Evolutionary conservation across 2,888 invertebrate species (phyloP).

Genomic region (Napeogenes inachia): DNA sequence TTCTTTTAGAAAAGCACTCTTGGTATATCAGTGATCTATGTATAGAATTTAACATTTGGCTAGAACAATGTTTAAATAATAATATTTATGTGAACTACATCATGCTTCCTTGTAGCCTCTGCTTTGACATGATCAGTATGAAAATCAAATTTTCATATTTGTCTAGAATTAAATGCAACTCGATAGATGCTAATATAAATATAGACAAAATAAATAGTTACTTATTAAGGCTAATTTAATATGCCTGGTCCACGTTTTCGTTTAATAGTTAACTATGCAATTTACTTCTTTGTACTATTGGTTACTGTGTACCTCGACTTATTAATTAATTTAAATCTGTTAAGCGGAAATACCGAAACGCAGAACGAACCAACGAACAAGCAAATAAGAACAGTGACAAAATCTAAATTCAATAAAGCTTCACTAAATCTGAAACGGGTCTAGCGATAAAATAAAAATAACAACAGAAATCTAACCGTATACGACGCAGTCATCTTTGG

Average conservation of each 20-base stretch:
- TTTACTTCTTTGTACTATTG: constrained; percentile 71
- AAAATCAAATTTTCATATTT: constrained; percentile 63
- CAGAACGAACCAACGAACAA: constrained; percentile 6
- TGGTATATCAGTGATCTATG: constrained; percentile 39
- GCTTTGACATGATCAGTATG: constrained; percentile 40
- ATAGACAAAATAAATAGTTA: constrained; percentile 69
- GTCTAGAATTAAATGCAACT: constrained; percentile 65
- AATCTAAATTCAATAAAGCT: constrained; percentile 29
- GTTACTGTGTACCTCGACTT: constrained; percentile 47
- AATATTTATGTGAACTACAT: constrained; percentile 15
- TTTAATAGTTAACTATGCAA: constrained; percentile 66
- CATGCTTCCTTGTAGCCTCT: constrained; percentile 46
- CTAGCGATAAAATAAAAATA: constrained; percentile 41
- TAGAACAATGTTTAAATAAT: constrained; percentile 30
- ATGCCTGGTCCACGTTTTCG: constrained; percentile 70
- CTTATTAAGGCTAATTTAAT: constrained; percentile 57
- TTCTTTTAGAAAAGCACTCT: constrained; percentile 68
- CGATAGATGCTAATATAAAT: constrained; percentile 55
- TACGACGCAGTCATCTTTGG: constrained; percentile 67
- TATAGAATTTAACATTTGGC: constrained; percentile 18
- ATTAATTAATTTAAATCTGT: neutral
- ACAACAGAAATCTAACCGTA: constrained; percentile 62
- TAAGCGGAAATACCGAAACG: constrained; percentile 3
- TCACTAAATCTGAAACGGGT: constrained; percentile 32
- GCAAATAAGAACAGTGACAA: constrained; percentile 15